Base-by-base conservation (phyloP, 2,113 vertebrate species). In the Archilochus colubris region DNA sequence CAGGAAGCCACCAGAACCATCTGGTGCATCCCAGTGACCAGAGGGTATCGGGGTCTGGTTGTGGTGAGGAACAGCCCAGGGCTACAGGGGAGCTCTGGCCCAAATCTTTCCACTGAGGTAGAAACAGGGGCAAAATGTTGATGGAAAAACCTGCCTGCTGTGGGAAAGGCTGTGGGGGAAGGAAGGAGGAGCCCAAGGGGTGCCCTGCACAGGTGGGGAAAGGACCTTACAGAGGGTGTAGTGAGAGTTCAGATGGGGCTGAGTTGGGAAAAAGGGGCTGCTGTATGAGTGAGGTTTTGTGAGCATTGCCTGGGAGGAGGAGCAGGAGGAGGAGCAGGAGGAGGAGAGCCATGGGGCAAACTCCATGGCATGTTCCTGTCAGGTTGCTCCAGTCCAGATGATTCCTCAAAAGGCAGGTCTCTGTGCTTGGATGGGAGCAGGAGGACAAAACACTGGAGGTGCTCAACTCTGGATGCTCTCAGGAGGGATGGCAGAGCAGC, bases 21-120 rank as follows among this genome's bases (percentile, higher is more conserved):
- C 9, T 4, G 8, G 25, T 2, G 3, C 63, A 38, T 21, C 40
- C 30, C 7, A 0, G 38, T 1, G 51, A 28, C 10, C 1, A 1
- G 16, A 5, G 4, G 0, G 61, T 16, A 14, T 3, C 57, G 16
- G 78, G 25, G 16, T 30, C 48, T 63, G 69, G 66, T 9, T 0
- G 6, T 14, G 38, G 48, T 2, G 10, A 74, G 59, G 87, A 57
- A 22, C 7, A 36, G 1, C 1, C 6, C 1, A 0, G 43, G 57
- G 57, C 8, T 82, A 19, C 0, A 3, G 59, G 44, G 50, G 13
- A 53, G 18, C 7, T 13, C 46, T 48, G 75, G n/a, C 59, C 73
- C 61, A 64, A 38, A 24, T 66, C 1, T 7, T 1, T 0, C n/a
- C 68, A 2, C 48, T 23, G 31, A 54, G 50, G 30, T 0, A 6